phyloP scores from a whole-genome alignment of 92 coral and sea anemone species.

The Epizoanthus ramosus region DNA sequence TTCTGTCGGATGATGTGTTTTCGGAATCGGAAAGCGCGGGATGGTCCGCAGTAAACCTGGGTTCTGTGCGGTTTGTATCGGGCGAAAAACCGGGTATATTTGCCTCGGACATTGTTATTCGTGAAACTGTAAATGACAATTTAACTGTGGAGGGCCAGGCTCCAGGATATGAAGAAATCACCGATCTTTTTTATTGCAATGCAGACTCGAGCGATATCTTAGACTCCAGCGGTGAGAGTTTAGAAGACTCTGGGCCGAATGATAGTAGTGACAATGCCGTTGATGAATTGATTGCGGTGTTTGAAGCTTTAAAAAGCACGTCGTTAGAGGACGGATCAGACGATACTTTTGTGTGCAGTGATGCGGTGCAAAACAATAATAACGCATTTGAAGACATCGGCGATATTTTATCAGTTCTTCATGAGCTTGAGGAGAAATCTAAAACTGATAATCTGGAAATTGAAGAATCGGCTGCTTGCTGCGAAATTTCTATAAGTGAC shows the following conservation, averaged over 20 bases:
- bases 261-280: slow-evolving; percentile 29
- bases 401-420: slow-evolving; percentile 26
- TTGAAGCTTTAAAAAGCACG: slow-evolving; percentile 26
- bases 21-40: slow-evolving; percentile 11
- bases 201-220: background rate
- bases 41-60: background rate
- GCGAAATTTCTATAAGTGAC: background rate
- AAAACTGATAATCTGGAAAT: background rate
- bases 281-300: slow-evolving; percentile 27
- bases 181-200: background rate
- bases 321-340: slow-evolving; percentile 2
- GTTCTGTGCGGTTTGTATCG: slow-evolving; percentile 13
- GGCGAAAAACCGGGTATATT: background rate
- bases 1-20: slow-evolving; percentile 27
- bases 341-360: background rate
- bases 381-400: slow-evolving; percentile 17
- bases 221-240: background rate
- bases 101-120: slow-evolving; percentile 7
- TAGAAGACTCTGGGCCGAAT: background rate
- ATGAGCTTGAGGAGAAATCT: slow-evolving; percentile 20
- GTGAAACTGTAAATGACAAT: background rate
- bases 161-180: background rate
- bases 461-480: background rate
- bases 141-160: slow-evolving; percentile 15
- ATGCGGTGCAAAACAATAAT: slow-evolving; percentile 1